A percentile compares a stretch with the other conserved stretches of the same genome.
These are phyloP conservation scores for Nothocercus julius DNA, from an alignment of 2,113 vertebrate species.

Conservation along the genomic window DNA sequence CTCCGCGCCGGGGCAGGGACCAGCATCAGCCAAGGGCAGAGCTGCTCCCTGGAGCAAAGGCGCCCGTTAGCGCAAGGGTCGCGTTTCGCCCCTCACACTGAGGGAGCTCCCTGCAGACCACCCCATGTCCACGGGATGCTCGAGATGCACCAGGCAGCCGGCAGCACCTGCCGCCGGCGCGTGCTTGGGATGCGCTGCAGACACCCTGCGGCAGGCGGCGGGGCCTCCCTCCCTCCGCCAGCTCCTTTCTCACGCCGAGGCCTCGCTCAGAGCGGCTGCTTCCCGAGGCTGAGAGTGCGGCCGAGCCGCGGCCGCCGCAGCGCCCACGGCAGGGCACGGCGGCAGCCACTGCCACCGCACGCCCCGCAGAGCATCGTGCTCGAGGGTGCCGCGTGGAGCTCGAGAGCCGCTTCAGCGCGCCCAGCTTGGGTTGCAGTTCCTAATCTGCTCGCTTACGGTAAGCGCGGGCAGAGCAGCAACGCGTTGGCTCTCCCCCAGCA, in stretches of 20 bases:
- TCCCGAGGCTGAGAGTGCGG: fast-evolving
- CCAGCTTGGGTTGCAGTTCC: constrained; percentile 17
- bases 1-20: background rate
- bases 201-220: fast-evolving
- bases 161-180: too few species aligned
- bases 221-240: background rate
- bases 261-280: fast-evolving
- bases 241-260: fast-evolving
- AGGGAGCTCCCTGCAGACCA: too few species aligned
- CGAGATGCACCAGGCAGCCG: too few species aligned
- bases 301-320: fast-evolving
- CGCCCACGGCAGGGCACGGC: fast-evolving
- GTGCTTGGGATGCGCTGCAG: background rate
- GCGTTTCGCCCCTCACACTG: too few species aligned
- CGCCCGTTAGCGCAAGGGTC: too few species aligned
- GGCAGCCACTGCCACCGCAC: background rate
- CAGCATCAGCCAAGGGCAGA: background rate
- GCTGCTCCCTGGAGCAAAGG: background rate
- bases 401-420: constrained; percentile 31
- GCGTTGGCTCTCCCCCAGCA: background rate
- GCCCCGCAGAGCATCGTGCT: background rate
- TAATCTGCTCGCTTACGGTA: constrained; percentile 24
- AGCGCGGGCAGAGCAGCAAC: background rate
- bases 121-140: too few species aligned
- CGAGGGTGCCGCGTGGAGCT: background rate